A percentile compares a stretch with the other conserved stretches of the same genome.
These are phyloP conservation scores for Micromussa lordhowensis DNA, from an alignment of 92 coral and sea anemone species.

Conservation along the genomic window DNA sequence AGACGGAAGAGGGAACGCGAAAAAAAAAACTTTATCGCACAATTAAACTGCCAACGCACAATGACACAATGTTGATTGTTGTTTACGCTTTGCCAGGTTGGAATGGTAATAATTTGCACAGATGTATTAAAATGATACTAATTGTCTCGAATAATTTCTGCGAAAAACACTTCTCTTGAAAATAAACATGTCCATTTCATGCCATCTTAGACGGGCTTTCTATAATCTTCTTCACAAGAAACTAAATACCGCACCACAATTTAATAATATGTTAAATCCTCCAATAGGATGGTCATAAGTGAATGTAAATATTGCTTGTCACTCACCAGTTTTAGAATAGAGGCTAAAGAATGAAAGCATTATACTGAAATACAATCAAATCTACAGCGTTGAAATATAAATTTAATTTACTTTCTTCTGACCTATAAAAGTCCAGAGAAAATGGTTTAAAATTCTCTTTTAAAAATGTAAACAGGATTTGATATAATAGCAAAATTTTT, in stretches of 20 bases:
- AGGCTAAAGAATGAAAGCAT: neutral
- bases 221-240: neutral
- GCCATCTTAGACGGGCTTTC: neutral
- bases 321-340: neutral
- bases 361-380: neutral
- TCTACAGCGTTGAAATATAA: neutral
- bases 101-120: neutral
- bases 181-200: neutral
- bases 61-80: neutral
- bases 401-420: too few species aligned
- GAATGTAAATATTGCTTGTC: neutral
- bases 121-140: neutral
- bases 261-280: neutral
- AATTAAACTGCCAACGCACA: slow-evolving; percentile 17
- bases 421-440: neutral
- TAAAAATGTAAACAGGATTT: neutral
- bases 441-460: neutral
- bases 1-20: neutral
- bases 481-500: neutral
- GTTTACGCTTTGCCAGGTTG: neutral
- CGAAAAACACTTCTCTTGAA: neutral
- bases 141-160: neutral
- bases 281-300: neutral
- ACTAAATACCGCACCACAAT: neutral
- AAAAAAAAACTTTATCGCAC: neutral